A percentile compares a stretch with the other conserved stretches of the same genome.
These are phyloP conservation scores for Epizoanthus ramosus DNA, from an alignment of 92 coral and sea anemone genomes.

Conservation along the genomic window DNA sequence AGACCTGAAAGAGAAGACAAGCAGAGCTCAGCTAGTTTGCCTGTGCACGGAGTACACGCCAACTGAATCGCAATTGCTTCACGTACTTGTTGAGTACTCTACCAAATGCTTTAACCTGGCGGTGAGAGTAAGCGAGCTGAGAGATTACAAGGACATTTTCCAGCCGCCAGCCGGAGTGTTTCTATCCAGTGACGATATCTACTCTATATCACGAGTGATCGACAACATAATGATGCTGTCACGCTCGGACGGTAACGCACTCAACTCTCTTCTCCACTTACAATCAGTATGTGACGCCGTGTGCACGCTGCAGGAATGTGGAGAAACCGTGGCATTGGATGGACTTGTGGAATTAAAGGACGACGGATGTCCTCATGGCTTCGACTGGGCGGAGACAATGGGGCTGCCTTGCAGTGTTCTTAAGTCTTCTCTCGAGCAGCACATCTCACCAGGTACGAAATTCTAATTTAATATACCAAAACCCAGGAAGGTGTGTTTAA, in stretches of 20 bases:
- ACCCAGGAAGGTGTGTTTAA: too few relatives aligned
- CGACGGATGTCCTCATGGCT: conserved; percentile 76
- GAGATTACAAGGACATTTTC: conserved; percentile 91
- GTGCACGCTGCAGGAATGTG: conserved; percentile 91
- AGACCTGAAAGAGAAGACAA: conserved; percentile 76
- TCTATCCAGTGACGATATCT: conserved; percentile 78
- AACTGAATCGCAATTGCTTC: conserved; percentile 61
- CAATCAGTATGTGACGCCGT: conserved; percentile 84
- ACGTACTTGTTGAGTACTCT: conserved; percentile 66
- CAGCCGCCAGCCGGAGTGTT: conserved; percentile 83
- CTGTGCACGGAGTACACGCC: conserved; percentile 61
- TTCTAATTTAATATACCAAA: too few relatives aligned
- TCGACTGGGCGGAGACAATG: conserved; percentile 82
- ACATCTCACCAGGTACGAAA: conserved; percentile 48
- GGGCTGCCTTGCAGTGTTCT: conserved; percentile 74
- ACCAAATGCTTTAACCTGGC: conserved; percentile 87
- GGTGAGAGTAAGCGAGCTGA: conserved; percentile 85
- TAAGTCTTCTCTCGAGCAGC: conserved; percentile 58
- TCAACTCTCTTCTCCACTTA: conserved; percentile 83
- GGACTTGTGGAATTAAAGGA: conserved; percentile 66
- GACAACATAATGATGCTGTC: conserved; percentile 69
- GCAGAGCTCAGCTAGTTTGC: conserved; percentile 69
- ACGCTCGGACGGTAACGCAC: conserved; percentile 58
- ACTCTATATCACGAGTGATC: conserved; percentile 71
- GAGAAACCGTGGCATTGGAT: conserved; percentile 71